These are phyloP conservation scores for Rhadinocentrus ornatus DNA, from an alignment of 2,797 vertebrate species.

Conservation along the genomic window DNA sequence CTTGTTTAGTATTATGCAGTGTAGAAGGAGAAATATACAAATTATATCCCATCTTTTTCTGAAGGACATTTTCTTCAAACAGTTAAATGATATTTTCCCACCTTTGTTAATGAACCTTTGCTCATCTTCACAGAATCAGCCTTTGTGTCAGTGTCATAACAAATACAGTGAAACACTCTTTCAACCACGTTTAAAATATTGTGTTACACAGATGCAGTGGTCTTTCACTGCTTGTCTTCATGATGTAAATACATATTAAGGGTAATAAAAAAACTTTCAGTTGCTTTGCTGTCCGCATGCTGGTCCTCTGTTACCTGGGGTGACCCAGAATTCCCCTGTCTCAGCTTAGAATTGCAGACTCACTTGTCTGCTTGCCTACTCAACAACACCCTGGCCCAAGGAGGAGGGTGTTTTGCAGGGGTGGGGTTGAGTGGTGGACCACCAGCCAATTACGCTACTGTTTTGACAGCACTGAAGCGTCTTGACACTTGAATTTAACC, in stretches of 20 bases:
- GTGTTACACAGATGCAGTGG: not conserved
- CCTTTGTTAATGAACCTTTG: not conserved
- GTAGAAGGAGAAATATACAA: not conserved
- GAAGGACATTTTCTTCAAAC: not conserved
- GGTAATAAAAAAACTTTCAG: conserved; percentile 29
- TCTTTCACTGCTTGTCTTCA: conserved; percentile 7
- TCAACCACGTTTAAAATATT: not conserved
- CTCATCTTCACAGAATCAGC: not conserved
- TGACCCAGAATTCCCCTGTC: conserved; percentile 26
- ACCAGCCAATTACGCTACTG: conserved; percentile 70
- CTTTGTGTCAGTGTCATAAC: no score
- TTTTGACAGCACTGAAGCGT: conserved; percentile 64
- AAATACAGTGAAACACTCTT: not conserved
- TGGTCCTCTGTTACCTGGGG: conserved; percentile 52
- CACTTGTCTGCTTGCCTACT: conserved; percentile 62
- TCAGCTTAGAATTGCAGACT: conserved; percentile 44
- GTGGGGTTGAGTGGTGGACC: conserved; percentile 37
- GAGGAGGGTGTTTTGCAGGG: conserved; percentile 47
- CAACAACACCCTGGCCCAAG: conserved; percentile 43
- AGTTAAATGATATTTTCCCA: not conserved
- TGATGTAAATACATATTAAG: conserved; percentile 3
- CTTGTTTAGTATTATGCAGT: not conserved
- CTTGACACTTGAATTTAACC: conserved; percentile 71
- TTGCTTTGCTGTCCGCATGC: conserved; percentile 29
- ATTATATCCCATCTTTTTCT: not conserved